These are phyloP conservation scores for Odontocerum albicorne DNA, from an alignment of 2,888 invertebrate genomes.

Conservation along the genomic window DNA sequence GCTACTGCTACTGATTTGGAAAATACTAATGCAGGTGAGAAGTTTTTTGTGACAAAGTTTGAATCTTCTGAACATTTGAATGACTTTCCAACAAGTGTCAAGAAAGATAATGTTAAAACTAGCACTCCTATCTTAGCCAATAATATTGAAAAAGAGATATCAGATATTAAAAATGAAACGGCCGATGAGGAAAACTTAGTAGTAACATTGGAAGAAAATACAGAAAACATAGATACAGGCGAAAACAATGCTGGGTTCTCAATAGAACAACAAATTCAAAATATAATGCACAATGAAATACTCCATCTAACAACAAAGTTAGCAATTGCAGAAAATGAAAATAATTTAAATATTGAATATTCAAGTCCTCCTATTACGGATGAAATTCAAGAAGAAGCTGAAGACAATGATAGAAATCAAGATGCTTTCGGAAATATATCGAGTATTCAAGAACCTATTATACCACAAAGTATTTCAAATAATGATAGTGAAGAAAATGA, in stretches of 20 bases:
- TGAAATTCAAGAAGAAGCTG: conserved; percentile 31
- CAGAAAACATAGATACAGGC: background rate
- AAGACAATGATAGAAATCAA: no score
- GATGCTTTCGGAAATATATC: no score
- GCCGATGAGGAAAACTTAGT: background rate
- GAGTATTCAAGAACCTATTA: no score
- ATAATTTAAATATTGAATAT: conserved; percentile 56
- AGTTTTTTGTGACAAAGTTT: no score
- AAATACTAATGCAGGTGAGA: no score
- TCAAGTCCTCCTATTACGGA: conserved; percentile 51
- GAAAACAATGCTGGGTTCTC: background rate
- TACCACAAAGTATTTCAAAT: no score
- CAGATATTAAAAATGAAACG: background rate
- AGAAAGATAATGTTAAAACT: conserved; percentile 7
- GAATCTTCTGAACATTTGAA: no score
- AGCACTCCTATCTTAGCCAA: conserved; percentile 14
- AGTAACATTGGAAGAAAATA: background rate
- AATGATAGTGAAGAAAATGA: no score
- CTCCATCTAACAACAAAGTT: conserved; percentile 52
- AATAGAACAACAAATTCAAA: background rate
- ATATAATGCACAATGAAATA: conserved; percentile 46
- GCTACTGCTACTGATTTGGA: no score
- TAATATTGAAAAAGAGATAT: background rate
- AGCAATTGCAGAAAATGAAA: conserved; percentile 58
- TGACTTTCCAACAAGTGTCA: no score